A percentile compares a stretch with the other conserved stretches of the same genome.
phyloP scores from a whole-genome alignment of 2,797 vertebrate genomes.

The Hippoglossus hippoglossus region DNA sequence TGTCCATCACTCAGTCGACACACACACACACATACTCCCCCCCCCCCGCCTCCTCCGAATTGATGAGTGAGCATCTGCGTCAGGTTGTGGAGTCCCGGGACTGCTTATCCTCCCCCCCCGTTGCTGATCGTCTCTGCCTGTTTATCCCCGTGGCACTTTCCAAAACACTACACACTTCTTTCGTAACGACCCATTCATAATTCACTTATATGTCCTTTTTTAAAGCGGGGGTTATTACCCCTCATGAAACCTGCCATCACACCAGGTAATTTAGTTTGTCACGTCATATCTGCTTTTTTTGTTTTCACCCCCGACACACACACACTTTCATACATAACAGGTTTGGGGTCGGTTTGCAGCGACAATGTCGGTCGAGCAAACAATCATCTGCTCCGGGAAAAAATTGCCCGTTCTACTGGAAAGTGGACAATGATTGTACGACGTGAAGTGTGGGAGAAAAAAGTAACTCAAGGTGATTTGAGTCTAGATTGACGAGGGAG shows the following conservation, averaged over 20 bases:
- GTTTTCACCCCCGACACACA: background rate
- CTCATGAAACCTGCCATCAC: background rate
- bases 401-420: conserved; percentile 31
- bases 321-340: conserved; percentile 37
- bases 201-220: background rate
- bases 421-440: no score
- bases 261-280: background rate
- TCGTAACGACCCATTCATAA: conserved; percentile 12
- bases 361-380: conserved; percentile 51
- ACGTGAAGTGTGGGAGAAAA: no score
- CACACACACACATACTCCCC: background rate
- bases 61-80: conserved; percentile 8
- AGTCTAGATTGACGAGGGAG: conserved; percentile 18
- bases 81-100: conserved; percentile 20
- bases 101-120: conserved; percentile 24
- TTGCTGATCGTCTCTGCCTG: conserved; percentile 14
- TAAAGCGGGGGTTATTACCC: background rate
- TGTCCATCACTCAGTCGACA: conserved; percentile 37
- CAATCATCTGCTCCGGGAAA: conserved; percentile 56
- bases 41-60: background rate
- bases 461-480: background rate
- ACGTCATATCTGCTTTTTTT: background rate
- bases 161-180: conserved; percentile 9
- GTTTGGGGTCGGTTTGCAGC: conserved; percentile 35
- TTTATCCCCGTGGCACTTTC: conserved; percentile 28